phyloP scores from a whole-genome alignment of 1,140 invertebrate species.

The Ceratitis capitata region DNA sequence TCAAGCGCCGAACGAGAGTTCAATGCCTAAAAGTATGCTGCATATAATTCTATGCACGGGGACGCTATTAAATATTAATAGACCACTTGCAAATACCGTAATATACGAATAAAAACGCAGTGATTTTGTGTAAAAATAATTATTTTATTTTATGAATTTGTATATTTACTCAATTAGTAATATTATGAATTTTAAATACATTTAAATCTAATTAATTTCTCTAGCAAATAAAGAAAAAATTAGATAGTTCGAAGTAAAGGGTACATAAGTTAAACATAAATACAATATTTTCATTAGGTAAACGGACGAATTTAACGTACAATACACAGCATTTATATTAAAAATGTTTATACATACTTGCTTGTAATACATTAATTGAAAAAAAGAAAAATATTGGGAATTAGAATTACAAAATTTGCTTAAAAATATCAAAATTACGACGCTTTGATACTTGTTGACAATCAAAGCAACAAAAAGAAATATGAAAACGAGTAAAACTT shows the following conservation, averaged over 20 bases:
- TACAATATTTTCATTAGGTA: background rate
- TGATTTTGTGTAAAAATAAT: slow-evolving; percentile 15
- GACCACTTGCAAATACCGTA: background rate
- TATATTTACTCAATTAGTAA: background rate
- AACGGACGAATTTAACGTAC: background rate
- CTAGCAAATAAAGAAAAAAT: background rate
- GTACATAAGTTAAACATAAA: background rate
- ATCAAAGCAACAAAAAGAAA: background rate
- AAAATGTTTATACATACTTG: background rate
- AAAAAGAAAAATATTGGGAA: background rate
- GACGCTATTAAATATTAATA: background rate
- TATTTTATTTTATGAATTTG: slow-evolving; percentile 27
- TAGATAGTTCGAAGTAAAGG: background rate
- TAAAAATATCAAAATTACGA: background rate
- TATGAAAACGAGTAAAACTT: too few species aligned
- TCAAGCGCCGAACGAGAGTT: too few species aligned
- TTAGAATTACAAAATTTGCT: background rate
- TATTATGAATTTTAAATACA: slow-evolving; percentile 23
- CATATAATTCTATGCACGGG: background rate
- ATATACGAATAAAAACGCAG: background rate
- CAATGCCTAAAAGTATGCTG: background rate
- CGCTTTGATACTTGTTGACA: background rate
- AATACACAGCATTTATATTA: background rate
- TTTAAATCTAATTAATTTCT: background rate
- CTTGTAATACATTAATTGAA: background rate